Evolutionary conservation across 2,888 invertebrate genomes (phyloP).

Genomic region (Tipula unca): DNA sequence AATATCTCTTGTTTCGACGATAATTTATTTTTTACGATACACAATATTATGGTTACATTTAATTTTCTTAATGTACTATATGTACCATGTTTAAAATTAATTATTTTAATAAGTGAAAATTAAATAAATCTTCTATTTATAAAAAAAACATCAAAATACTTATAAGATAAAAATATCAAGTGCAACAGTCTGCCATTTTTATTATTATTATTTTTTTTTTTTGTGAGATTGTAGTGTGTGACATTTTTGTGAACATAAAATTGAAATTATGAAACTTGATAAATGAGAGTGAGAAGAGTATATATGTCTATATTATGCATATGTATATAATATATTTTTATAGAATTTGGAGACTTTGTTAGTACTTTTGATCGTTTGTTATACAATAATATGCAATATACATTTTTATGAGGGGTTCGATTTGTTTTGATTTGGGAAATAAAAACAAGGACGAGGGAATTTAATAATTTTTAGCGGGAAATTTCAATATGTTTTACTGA

Average conservation of each 20-base stretch:
- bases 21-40: background rate
- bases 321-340: background rate
- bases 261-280: background rate
- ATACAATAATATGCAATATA: background rate
- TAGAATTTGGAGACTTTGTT: background rate
- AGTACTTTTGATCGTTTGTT: background rate
- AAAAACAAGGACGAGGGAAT: background rate
- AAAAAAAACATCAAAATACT: background rate
- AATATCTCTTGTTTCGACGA: background rate
- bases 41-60: background rate
- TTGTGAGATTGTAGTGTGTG: background rate
- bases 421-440: background rate
- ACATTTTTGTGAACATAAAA: background rate
- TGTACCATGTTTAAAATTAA: background rate
- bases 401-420: background rate
- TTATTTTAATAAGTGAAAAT: background rate
- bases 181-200: slow-evolving; percentile 19
- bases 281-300: background rate
- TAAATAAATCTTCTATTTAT: background rate
- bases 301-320: no score
- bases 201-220: slow-evolving; percentile 14
- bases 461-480: background rate
- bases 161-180: background rate
- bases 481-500: background rate
- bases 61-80: background rate